phyloP scores from a whole-genome alignment of 1,140 invertebrate species.

The Drosophila aff. region DNA sequence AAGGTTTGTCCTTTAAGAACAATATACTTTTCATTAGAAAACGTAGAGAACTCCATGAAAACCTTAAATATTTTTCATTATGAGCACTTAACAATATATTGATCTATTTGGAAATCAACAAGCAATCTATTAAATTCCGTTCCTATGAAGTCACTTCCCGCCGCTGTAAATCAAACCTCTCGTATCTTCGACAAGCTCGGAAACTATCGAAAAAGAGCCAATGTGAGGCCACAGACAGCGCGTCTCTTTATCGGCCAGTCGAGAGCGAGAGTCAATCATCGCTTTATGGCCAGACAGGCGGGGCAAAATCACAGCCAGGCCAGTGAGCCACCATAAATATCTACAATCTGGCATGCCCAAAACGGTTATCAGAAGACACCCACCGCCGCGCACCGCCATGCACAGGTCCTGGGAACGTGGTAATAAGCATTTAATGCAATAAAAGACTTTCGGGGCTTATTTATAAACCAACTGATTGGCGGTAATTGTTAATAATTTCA shows the following conservation, averaged over 20 bases:
- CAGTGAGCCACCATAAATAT: constrained; percentile 58
- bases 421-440: constrained; percentile 45
- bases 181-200: constrained; percentile 13
- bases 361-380: constrained; percentile 49
- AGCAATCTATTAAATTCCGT: neutral
- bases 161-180: constrained; percentile 49
- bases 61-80: neutral
- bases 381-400: constrained; percentile 2
- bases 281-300: constrained; percentile 62
- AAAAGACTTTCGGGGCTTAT: constrained; percentile 38
- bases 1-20: neutral
- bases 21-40: no score
- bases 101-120: constrained; percentile 12
- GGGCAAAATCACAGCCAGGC: constrained; percentile 44
- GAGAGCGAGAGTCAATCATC: constrained; percentile 58
- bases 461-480: constrained; percentile 58
- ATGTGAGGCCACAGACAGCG: constrained; percentile 49
- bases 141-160: constrained; percentile 20
- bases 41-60: no score
- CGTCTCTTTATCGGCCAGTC: constrained; percentile 45
- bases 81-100: neutral
- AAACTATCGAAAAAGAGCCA: constrained; percentile 46
- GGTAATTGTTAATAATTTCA: constrained; percentile 75
- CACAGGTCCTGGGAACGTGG: constrained; percentile 9
- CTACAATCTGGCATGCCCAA: constrained; percentile 49